Percentiles rank a stretch among this genome's conserved stretches.
These are phyloP conservation scores for Mystacornis crossleyi DNA, from an alignment of 2,113 vertebrate genomes.

Conservation along the genomic window DNA sequence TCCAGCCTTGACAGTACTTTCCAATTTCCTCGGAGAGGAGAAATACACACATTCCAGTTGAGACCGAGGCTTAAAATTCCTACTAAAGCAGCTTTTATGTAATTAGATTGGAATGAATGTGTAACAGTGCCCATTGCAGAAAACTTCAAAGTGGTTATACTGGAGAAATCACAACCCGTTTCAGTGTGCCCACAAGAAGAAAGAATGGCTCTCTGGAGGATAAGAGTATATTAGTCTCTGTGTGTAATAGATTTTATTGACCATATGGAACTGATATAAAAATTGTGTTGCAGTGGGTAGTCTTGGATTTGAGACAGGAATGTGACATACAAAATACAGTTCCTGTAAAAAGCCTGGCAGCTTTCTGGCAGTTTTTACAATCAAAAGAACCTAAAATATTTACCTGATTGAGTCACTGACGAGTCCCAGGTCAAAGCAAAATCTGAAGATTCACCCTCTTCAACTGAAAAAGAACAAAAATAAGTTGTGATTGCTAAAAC, in stretches of 20 bases:
- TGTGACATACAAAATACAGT: slow-evolving; percentile 67
- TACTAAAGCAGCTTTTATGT: slow-evolving; percentile 55
- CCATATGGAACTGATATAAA: slow-evolving; percentile 87
- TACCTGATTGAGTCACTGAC: slow-evolving; percentile 89
- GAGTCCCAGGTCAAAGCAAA: slow-evolving; percentile 91
- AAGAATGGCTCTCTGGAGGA: slow-evolving; percentile 53
- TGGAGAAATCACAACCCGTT: slow-evolving; percentile 41
- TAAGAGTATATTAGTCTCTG: slow-evolving; percentile 68
- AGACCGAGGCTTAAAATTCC: slow-evolving; percentile 32
- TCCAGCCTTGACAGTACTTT: slow-evolving; percentile 11
- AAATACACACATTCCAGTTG: slow-evolving; percentile 44
- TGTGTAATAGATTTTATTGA: slow-evolving; percentile 76
- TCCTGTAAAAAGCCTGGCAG: slow-evolving; percentile 61
- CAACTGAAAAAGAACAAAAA: slow-evolving; percentile 83
- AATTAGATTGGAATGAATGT: slow-evolving; percentile 59
- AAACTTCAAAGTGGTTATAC: slow-evolving; percentile 39
- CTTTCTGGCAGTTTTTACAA: slow-evolving; percentile 53
- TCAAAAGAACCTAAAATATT: slow-evolving; percentile 47
- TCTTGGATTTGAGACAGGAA: slow-evolving; percentile 72
- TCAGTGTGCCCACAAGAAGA: slow-evolving; percentile 64
- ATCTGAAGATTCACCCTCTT: slow-evolving; percentile 93
- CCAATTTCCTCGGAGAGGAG: not conserved
- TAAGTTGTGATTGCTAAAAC: slow-evolving; percentile 42
- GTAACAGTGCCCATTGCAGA: slow-evolving; percentile 37
- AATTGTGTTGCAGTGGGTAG: slow-evolving; percentile 69